Base-by-base conservation (phyloP, 2,113 vertebrate species). In the Ptyas mucosa region DNA sequence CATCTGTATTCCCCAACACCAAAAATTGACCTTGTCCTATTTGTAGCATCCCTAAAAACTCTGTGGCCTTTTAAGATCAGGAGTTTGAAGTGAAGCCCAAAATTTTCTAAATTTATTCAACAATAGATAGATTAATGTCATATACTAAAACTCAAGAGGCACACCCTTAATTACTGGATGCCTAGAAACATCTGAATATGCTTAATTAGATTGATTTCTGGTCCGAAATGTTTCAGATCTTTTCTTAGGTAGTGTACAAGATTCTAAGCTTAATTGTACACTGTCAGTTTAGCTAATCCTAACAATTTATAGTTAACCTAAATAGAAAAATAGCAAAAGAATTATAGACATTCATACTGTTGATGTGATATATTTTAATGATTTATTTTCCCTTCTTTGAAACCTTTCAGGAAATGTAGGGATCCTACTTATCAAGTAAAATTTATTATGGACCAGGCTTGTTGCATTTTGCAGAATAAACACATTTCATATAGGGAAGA, bases 361-460 rank as follows among this genome's bases (percentile, higher is more conserved):
- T 90, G 23, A 90, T 34, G 6, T 20, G 51, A 90, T 18, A 64
- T 34, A 81, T 53, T 90, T 81, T 53, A 81, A 58, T 90, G 46
- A 34, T 90, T 69, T 39, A 61, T 69, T 90, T 90, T 75, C 29
- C 61, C 29, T 57, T n/a, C 53, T 91, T 91, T 91, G 54, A 91
- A 85, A 8, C 18, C 54, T 21, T 86, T 46, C 90, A 91, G 10
- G 43, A 87, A 87, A 49, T 86, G 26, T 87, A 43, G 43, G 14
- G 49, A 14, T 54, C 34, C 39, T 10, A 58, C 39, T 43, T 91
- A 91, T 53, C 14, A 39, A 85, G 52, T 39, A 91, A 85, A 0
- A 53, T 39, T 91, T 52, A 14, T 24, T 29, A 18, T 2, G 20
- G 51, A 52, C 7, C 52, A 39, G 69, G 0, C n/a, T 81, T 23